A percentile compares a stretch with the other conserved stretches of the same genome.
These are phyloP conservation scores for Phylloscopus whistleri DNA, from an alignment of 2,113 vertebrate genomes.

Conservation along the genomic window DNA sequence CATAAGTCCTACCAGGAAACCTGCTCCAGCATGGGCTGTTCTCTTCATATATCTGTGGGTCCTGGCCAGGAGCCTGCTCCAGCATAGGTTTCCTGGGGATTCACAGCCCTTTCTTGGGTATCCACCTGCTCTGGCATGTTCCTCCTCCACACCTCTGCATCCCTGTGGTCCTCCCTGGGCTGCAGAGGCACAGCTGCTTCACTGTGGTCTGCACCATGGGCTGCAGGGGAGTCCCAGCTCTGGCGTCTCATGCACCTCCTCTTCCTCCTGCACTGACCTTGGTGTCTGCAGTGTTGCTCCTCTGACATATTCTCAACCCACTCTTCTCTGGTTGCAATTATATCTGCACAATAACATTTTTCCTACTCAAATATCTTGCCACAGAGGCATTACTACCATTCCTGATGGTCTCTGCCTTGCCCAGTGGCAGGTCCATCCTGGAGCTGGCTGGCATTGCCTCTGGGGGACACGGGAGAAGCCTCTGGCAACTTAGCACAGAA, in stretches of 20 bases:
- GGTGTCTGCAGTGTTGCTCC: no score
- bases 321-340: background rate
- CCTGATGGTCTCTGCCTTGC: accelerated
- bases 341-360: background rate
- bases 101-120: background rate
- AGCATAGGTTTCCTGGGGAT: background rate
- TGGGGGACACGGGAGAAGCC: no score
- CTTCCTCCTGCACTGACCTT: no score
- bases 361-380: background rate
- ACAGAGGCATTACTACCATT: background rate
- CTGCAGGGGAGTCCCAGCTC: no score
- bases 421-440: background rate
- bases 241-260: no score
- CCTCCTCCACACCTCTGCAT: no score
- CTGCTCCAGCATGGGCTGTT: background rate
- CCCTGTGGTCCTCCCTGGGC: background rate
- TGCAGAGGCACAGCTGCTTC: background rate
- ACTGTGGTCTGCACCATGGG: no score
- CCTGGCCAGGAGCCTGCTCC: background rate
- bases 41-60: background rate
- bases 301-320: background rate
- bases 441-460: background rate
- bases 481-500: background rate
- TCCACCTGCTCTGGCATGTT: no score
- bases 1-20: background rate